phyloP scores from a whole-genome alignment of 2,888 invertebrate genomes.

The Amphipoea oculea region DNA sequence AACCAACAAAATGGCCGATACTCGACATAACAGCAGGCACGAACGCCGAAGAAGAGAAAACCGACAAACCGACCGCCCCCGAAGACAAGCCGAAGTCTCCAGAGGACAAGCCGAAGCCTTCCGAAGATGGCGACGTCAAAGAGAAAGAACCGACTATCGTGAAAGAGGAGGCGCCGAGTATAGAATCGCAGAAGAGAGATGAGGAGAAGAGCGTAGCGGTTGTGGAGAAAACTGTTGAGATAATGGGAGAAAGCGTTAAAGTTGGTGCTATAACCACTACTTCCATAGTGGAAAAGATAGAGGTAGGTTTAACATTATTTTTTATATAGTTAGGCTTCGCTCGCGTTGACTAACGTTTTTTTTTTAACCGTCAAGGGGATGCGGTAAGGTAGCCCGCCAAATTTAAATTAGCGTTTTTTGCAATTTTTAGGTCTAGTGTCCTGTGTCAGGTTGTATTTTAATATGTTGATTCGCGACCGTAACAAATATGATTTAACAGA shows the following conservation, averaged over 20 bases:
- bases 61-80: constrained; percentile 61
- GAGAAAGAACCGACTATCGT: constrained; percentile 50
- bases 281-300: constrained; percentile 39
- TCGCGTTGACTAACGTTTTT: neutral
- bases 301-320: constrained; percentile 42
- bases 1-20: constrained; percentile 97
- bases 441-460: too few relatives aligned
- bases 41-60: constrained; percentile 72
- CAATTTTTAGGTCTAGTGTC: neutral
- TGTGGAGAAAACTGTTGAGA: constrained; percentile 11
- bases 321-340: neutral
- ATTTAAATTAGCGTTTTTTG: neutral
- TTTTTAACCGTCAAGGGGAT: neutral
- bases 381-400: neutral
- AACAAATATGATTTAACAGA: too few relatives aligned
- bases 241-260: neutral
- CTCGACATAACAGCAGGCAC: constrained; percentile 87
- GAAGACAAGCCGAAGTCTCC: constrained; percentile 53
- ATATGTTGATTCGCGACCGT: too few relatives aligned
- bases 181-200: constrained; percentile 65
- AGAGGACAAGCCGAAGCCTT: constrained; percentile 47
- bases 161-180: constrained; percentile 78
- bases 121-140: constrained; percentile 57
- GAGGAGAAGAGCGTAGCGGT: constrained; percentile 6
- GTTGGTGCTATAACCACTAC: constrained; percentile 22